phyloP scores from a whole-genome alignment of 2,888 invertebrate genomes.

The Lepidochrysops patricia region DNA sequence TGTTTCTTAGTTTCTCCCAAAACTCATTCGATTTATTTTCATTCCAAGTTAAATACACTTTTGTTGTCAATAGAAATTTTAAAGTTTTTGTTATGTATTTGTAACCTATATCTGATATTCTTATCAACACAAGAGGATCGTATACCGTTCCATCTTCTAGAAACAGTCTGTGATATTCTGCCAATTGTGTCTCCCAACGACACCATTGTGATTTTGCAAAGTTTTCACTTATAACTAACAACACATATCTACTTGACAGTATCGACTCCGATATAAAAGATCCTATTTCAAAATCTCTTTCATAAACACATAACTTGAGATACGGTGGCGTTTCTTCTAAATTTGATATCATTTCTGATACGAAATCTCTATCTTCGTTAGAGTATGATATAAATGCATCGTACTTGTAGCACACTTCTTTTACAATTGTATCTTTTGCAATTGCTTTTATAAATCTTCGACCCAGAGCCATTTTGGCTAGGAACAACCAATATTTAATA shows the following conservation, averaged over 20 bases:
- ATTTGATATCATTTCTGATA: conserved; percentile 73
- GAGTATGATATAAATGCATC: conserved; percentile 78
- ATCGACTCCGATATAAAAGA: conserved; percentile 79
- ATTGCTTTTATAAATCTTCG: conserved; percentile 47
- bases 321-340: conserved; percentile 75
- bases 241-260: conserved; percentile 75
- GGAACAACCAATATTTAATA: conserved; percentile 71
- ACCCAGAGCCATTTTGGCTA: conserved; percentile 68
- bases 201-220: conserved; percentile 84
- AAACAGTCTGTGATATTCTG: conserved; percentile 78
- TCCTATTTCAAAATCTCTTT: conserved; percentile 79
- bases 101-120: conserved; percentile 73
- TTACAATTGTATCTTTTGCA: conserved; percentile 26
- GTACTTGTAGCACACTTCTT: conserved; percentile 55
- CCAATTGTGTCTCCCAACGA: conserved; percentile 80
- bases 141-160: conserved; percentile 71
- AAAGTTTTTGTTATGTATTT: conserved; percentile 74
- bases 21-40: conserved; percentile 56
- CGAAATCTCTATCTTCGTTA: conserved; percentile 76
- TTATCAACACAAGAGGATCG: conserved; percentile 77
- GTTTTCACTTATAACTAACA: conserved; percentile 78
- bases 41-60: conserved; percentile 78
- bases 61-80: conserved; percentile 76
- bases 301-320: conserved; percentile 79
- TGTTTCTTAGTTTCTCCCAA: conserved; percentile 55